phyloP scores from a whole-genome alignment of 2,888 invertebrate species.

The Platypus cylindrus region DNA sequence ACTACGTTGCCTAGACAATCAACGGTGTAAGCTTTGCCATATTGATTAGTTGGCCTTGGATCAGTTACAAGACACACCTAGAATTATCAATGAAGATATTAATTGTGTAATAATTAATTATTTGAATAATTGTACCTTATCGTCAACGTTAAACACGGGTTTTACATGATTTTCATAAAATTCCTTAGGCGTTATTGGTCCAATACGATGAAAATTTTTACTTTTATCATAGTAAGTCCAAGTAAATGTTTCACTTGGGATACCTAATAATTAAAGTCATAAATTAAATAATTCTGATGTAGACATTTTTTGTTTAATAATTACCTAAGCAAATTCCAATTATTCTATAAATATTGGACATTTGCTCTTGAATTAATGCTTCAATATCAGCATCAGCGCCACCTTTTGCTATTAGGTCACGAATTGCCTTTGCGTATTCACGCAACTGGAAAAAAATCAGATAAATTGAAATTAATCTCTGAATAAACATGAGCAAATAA shows the following conservation, averaged over 20 bases:
- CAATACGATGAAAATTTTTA: conserved; percentile 60
- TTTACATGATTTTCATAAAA: conserved; percentile 72
- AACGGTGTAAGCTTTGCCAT: conserved; percentile 68
- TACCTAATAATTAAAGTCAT: conserved; percentile 41
- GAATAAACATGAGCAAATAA: no score
- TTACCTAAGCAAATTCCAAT: conserved; percentile 71
- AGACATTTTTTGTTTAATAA: not conserved
- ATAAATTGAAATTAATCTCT: no score
- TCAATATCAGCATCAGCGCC: conserved; percentile 51
- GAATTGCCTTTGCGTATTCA: conserved; percentile 64
- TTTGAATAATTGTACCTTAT: conserved; percentile 49
- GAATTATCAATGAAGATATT: conserved; percentile 6
- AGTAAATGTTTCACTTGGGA: conserved; percentile 64
- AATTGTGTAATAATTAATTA: conserved; percentile 1
- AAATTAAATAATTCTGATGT: not conserved
- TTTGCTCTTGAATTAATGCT: conserved; percentile 52
- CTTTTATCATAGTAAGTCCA: conserved; percentile 79
- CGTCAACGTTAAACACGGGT: conserved; percentile 65
- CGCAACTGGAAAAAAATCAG: conserved; percentile 44
- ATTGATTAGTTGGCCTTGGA: conserved; percentile 68
- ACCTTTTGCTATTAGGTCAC: conserved; percentile 48
- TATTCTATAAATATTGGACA: conserved; percentile 64
- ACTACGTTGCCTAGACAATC: conserved; percentile 82
- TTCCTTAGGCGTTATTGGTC: conserved; percentile 61
- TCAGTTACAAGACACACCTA: conserved; percentile 80